Percentiles rank a stretch among this genome's conserved stretches.
Conservation (phyloP, 2,888 invertebrate genomes). For the Ditula angustiorana region DNA sequence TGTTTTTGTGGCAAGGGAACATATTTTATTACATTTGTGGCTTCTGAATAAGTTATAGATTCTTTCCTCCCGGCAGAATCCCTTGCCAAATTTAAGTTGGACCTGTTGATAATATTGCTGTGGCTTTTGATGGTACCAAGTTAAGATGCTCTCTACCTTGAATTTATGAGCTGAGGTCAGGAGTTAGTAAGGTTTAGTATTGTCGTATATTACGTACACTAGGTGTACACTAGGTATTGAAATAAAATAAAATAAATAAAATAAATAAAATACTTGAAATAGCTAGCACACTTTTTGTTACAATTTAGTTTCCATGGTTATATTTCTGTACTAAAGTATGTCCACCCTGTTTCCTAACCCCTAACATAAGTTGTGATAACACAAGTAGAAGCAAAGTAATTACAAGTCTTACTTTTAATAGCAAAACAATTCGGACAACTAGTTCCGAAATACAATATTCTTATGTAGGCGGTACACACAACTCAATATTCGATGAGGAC, state of each 20-base stretch:
- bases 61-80: constrained; percentile 51
- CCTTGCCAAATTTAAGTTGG: constrained; percentile 48
- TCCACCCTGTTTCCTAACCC: not conserved
- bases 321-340: not conserved
- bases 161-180: not conserved
- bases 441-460: constrained; percentile 49
- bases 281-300: not conserved
- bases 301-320: not conserved
- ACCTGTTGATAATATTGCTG: constrained; percentile 61
- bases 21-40: constrained; percentile 70
- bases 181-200: not conserved
- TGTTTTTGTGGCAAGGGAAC: constrained; percentile 65
- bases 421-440: not conserved
- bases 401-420: not conserved
- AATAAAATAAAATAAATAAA: too few relatives aligned
- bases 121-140: constrained; percentile 11
- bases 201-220: not conserved
- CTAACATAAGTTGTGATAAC: not conserved
- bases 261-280: too few relatives aligned
- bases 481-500: constrained; percentile 50
- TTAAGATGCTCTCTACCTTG: not conserved
- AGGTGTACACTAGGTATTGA: not conserved
- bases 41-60: constrained; percentile 60
- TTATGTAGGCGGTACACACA: constrained; percentile 54
- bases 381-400: not conserved